Conservation (phyloP, 2,113 vertebrate species). For the Rousettus leschenaultii region DNA sequence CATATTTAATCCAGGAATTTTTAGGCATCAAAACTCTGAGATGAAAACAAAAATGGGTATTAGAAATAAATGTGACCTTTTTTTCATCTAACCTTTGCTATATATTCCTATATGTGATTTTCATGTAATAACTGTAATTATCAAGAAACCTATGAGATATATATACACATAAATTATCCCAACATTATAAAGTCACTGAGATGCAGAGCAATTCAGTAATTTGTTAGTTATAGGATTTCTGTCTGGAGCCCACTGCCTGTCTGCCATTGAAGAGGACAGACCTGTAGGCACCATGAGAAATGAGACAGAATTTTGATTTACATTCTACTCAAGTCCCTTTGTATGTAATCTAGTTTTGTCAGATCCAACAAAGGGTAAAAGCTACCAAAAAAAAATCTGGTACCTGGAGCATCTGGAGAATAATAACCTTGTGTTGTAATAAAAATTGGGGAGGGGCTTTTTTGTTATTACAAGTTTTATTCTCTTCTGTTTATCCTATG, state of each 20-base stretch:
- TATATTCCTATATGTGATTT: background rate
- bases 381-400: background rate
- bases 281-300: background rate
- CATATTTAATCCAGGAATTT: conserved; percentile 10
- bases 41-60: background rate
- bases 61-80: background rate
- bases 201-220: background rate
- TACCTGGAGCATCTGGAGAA: background rate
- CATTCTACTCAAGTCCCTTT: background rate
- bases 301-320: background rate
- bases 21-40: background rate
- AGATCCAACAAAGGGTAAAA: background rate
- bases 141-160: background rate
- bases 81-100: background rate
- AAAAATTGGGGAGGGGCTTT: background rate
- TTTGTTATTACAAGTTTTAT: background rate
- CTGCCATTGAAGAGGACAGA: background rate
- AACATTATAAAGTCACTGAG: background rate
- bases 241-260: too few species aligned
- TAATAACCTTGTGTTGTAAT: background rate
- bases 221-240: background rate
- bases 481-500: background rate
- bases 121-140: background rate
- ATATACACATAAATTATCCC: background rate
- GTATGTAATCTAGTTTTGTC: background rate